Evolutionary conservation across 2,797 vertebrate species (phyloP).

Genomic region (Crocidura indochinensis): DNA sequence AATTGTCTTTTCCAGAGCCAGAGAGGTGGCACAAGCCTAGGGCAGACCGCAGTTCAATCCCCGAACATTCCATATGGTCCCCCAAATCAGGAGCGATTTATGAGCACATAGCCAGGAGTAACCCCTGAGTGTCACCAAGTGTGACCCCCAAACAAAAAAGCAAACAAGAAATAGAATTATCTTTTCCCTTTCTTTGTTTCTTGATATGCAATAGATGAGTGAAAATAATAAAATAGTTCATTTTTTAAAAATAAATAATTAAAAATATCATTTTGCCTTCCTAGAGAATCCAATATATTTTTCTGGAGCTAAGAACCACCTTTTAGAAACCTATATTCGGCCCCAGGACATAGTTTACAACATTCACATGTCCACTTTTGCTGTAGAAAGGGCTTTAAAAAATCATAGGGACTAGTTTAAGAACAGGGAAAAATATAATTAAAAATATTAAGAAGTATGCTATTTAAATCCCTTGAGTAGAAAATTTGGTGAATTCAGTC

Average conservation of each 20-base stretch:
- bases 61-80: no score
- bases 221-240: not conserved
- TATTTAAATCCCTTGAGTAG: constrained; percentile 76
- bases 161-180: no score
- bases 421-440: constrained; percentile 80
- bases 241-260: not conserved
- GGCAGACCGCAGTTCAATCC: no score
- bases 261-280: not conserved
- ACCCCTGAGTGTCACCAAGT: no score
- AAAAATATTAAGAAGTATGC: constrained; percentile 74
- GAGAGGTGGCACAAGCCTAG: no score
- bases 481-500: constrained; percentile 60
- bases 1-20: no score
- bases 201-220: no score
- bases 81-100: no score
- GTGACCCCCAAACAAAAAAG: no score
- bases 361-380: constrained; percentile 38
- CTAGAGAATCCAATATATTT: not conserved
- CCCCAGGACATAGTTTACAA: not conserved
- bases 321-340: not conserved
- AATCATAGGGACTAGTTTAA: constrained; percentile 41
- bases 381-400: constrained; percentile 27
- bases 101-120: no score
- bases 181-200: no score
- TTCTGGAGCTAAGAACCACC: constrained; percentile 7